A percentile compares a stretch with the other conserved stretches of the same genome.
Conservation (phyloP, 1,140 invertebrate genomes). For the Bilobella aurantiaca region DNA sequence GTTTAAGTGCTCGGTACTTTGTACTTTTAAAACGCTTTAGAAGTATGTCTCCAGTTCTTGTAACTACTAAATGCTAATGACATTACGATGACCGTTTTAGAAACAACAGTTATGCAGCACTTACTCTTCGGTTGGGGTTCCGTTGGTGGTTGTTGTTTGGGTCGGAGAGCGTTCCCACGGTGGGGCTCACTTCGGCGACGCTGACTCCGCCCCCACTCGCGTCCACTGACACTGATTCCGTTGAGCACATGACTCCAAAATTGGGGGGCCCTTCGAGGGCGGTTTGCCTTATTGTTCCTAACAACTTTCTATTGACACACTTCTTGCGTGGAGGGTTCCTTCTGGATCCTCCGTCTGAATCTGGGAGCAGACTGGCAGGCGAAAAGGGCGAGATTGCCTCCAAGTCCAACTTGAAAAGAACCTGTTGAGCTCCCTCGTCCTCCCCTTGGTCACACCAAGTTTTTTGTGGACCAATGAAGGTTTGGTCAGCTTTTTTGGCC, state of each 20-base stretch:
- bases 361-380: background rate
- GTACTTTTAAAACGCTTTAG: background rate
- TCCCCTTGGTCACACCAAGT: slow-evolving; percentile 6
- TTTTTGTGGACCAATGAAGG: background rate
- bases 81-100: background rate
- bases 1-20: background rate
- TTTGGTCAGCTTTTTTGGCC: background rate
- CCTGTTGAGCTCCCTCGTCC: slow-evolving; percentile 3
- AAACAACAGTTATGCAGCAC: background rate
- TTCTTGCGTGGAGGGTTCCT: background rate
- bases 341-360: background rate
- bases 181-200: background rate
- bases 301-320: background rate
- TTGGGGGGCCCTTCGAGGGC: background rate
- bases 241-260: background rate
- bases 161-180: background rate
- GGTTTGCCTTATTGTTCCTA: background rate
- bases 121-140: background rate
- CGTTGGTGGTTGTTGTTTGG: background rate
- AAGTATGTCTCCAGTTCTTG: too few species aligned
- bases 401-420: too few species aligned
- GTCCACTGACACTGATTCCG: slow-evolving; percentile 3
- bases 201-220: background rate
- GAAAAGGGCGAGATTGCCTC: background rate
- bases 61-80: background rate